Evolutionary conservation across 2,888 invertebrate species (phyloP).

Genomic region (Hybos culiciformis): DNA sequence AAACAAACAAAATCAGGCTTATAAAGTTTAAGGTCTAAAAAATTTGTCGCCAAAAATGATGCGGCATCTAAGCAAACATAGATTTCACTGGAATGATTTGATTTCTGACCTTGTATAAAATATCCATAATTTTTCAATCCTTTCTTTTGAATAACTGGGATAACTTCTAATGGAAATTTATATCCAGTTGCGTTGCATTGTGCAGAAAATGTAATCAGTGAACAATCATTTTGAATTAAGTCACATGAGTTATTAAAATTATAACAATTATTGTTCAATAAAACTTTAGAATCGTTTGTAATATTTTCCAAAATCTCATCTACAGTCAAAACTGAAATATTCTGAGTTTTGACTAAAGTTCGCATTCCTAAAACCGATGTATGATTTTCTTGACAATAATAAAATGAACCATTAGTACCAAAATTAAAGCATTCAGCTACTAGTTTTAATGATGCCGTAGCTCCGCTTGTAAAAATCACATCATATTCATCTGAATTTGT

Average conservation of each 20-base stretch:
- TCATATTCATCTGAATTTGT: constrained; percentile 66
- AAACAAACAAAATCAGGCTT: constrained; percentile 81
- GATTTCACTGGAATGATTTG: constrained; percentile 36
- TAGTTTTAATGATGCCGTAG: constrained; percentile 75
- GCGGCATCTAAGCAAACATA: constrained; percentile 80
- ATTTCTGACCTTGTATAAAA: constrained; percentile 15
- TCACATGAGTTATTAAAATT: neutral
- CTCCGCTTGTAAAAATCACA: constrained; percentile 86
- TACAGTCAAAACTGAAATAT: constrained; percentile 44
- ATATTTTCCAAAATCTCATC: constrained; percentile 40
- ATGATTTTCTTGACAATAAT: constrained; percentile 81
- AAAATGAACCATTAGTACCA: constrained; percentile 46
- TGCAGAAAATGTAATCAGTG: constrained; percentile 75
- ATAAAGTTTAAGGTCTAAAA: constrained; percentile 53
- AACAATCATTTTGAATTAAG: constrained; percentile 29
- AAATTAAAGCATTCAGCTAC: constrained; percentile 71
- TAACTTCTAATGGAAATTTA: constrained; percentile 71
- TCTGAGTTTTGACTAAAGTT: constrained; percentile 49
- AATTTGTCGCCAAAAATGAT: constrained; percentile 60
- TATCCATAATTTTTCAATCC: constrained; percentile 37
- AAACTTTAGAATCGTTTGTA: constrained; percentile 11
- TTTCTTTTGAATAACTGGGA: constrained; percentile 47
- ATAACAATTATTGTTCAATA: constrained; percentile 9
- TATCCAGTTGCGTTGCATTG: constrained; percentile 91
- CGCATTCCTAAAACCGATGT: constrained; percentile 92